These are phyloP conservation scores for Paraplagusia blochii DNA, from an alignment of 2,113 vertebrate species.

Conservation along the genomic window DNA sequence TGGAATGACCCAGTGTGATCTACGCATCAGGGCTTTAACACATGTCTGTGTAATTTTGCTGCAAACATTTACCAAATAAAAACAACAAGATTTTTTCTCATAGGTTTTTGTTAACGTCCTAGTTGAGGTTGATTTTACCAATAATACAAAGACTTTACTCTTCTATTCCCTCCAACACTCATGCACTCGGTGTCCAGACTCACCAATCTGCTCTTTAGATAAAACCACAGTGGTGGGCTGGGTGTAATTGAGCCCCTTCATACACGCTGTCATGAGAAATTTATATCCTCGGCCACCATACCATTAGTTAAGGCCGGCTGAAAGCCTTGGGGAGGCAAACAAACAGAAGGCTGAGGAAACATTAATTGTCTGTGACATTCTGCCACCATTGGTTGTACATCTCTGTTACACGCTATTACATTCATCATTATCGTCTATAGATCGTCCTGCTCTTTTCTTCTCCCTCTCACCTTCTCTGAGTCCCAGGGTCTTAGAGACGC, in stretches of 20 bases:
- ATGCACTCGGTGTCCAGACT: constrained; percentile 6
- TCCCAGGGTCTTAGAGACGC: constrained; percentile 36
- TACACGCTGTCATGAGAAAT: constrained; percentile 79
- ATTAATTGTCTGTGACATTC: constrained; percentile 82
- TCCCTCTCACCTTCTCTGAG: constrained; percentile 10
- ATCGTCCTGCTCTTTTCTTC: constrained; percentile 43
- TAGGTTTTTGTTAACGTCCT: no score
- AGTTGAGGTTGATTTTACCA: no score
- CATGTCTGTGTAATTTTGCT: no score
- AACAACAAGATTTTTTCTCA: no score
- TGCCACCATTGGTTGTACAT: constrained; percentile 77
- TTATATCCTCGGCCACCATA: constrained; percentile 74
- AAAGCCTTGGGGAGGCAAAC: constrained; percentile 69
- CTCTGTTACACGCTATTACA: constrained; percentile 82
- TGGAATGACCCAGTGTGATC: no score
- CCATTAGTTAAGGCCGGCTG: constrained; percentile 80
- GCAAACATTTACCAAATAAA: no score
- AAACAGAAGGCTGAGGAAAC: constrained; percentile 68
- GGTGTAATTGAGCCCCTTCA: constrained; percentile 76
- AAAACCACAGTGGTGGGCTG: constrained; percentile 64
- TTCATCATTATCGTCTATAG: constrained; percentile 74
- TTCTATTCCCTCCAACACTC: neutral
- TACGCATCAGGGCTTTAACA: no score
- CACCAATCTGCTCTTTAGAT: constrained; percentile 8
- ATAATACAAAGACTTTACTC: neutral